Evolutionary conservation across 2,113 vertebrate species (phyloP), one percentile per base, ranked within the genome.

Genomic region (Lanius ludovicianus): DNA sequence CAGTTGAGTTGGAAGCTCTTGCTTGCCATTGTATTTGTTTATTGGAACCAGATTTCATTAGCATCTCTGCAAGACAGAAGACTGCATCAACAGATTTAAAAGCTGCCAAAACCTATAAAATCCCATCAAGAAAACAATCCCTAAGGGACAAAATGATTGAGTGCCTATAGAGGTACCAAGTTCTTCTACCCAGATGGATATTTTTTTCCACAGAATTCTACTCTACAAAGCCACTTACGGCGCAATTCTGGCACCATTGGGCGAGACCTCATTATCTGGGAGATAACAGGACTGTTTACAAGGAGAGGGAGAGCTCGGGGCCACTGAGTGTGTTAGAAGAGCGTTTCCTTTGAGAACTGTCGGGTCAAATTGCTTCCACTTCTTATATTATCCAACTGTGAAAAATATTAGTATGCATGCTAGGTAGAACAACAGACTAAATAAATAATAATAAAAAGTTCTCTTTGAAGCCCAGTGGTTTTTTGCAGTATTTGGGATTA

Each of bases 321-420:
- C 57, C 60, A 53, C 67, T 33, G 28, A n/a, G 9, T 73, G 23
- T 31, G 35, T 63, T 70, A 46, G 60, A 64, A 81, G 44, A 69
- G 18, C 0, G 1, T 79, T 91, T 69, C 62, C 67, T 88, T 65
- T 91, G 65, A 89, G 47, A 92, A 46, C 49, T 83, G 59, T 75
- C 73, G 77, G 33, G 63, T 87, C 78, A 88, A 78, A 96, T 93
- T 85, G 41, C 63, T 94, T 92, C 73, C 70, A 73, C 42, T 84
- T 84, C 56, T 87, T 80, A 46, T 2, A 8, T 39, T 79, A 77
- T 6, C 53, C 75, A 83, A 33, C 55, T 73, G 56, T 71, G 74
- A 80, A 55, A 83, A 71, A 63, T 47, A 78, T 47, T 57, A 79
- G 56, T 20, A 44, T 9, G 39, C 3, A 1, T 64, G 78, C 60